Conservation (phyloP, 2,888 invertebrate genomes). For the Liodrosophila aerea region DNA sequence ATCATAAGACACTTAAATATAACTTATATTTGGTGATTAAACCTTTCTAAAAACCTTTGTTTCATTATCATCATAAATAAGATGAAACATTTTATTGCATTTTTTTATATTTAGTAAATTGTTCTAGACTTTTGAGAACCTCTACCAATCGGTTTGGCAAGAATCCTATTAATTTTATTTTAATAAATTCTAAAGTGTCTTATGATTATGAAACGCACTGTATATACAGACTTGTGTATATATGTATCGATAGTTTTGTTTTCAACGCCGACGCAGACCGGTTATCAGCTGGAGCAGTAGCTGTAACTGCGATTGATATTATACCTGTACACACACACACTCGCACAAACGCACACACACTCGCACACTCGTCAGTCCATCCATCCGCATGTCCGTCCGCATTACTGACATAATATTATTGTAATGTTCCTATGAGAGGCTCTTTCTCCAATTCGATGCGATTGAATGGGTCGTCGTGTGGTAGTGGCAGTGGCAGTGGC, state of each 20-base stretch:
- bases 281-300: constrained; percentile 14
- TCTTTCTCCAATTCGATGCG: constrained; percentile 14
- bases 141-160: too few relatives aligned
- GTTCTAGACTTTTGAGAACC: too few relatives aligned
- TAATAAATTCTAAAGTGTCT: too few relatives aligned
- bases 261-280: constrained; percentile 31
- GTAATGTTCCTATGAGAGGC: constrained; percentile 61
- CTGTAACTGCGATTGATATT: neutral
- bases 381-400: constrained; percentile 46
- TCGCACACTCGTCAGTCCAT: constrained; percentile 46
- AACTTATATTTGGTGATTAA: too few relatives aligned
- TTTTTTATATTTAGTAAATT: too few relatives aligned
- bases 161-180: too few relatives aligned
- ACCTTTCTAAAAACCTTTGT: too few relatives aligned
- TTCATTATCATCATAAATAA: too few relatives aligned
- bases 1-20: too few relatives aligned
- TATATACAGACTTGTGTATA: constrained; percentile 3
- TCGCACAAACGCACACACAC: constrained; percentile 41
- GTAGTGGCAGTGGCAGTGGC: too few relatives aligned
- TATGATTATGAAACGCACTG: too few relatives aligned
- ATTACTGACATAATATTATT: constrained; percentile 76
- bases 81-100: too few relatives aligned
- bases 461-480: constrained; percentile 24
- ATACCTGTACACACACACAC: neutral
- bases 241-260: constrained; percentile 57